Evolutionary conservation across 2,888 invertebrate species (phyloP).

Genomic region (Habrosyne pyritoides): DNA sequence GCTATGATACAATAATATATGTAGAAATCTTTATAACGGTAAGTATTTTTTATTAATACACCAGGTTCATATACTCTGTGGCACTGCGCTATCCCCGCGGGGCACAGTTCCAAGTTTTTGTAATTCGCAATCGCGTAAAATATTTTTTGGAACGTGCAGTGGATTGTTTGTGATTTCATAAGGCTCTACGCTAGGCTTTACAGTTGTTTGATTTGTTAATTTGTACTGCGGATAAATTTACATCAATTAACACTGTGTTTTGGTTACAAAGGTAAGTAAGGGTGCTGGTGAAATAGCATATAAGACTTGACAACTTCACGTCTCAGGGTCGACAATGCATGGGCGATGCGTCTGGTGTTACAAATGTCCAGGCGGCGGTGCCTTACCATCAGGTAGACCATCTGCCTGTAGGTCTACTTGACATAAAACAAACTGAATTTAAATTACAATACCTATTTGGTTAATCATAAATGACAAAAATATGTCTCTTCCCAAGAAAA

Average conservation of each 20-base stretch:
- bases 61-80: constrained; percentile 23
- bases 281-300: no score
- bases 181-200: constrained; percentile 19
- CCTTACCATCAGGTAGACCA: no score
- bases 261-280: no score
- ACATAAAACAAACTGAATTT: no score
- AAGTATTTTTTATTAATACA: constrained; percentile 11
- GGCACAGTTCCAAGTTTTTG: constrained; percentile 40
- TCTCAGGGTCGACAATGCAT: no score
- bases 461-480: not conserved
- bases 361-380: no score
- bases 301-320: no score
- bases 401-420: no score
- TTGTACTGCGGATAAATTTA: not conserved
- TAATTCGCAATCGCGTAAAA: constrained; percentile 30
- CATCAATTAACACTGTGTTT: no score
- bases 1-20: no score
- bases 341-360: no score
- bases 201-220: constrained; percentile 19
- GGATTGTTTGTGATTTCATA: constrained; percentile 32
- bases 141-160: constrained; percentile 34
- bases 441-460: not conserved
- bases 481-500: not conserved
- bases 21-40: not conserved
- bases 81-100: constrained; percentile 15